These are phyloP conservation scores for Pipistrellus kuhlii DNA, from an alignment of 2,797 vertebrate genomes.

Conservation along the genomic window DNA sequence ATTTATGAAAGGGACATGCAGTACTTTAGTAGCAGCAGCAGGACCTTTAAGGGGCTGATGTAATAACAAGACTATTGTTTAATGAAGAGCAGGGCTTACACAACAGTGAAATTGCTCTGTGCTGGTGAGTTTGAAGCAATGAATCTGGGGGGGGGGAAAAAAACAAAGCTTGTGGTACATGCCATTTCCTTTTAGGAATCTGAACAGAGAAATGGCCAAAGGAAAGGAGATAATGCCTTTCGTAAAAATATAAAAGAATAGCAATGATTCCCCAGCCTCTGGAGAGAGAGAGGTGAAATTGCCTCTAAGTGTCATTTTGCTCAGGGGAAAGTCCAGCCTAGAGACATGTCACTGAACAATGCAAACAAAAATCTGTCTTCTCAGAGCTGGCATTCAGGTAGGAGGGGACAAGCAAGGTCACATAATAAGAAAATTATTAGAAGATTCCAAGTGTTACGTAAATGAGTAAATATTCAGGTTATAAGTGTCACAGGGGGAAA, in stretches of 20 bases:
- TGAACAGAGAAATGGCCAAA: neutral
- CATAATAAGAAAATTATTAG: neutral
- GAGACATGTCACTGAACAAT: neutral
- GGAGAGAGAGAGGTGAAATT: neutral
- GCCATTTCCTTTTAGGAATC: constrained; percentile 24
- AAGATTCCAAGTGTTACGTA: neutral
- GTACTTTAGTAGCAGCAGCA: neutral
- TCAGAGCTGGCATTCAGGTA: neutral
- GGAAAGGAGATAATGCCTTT: neutral
- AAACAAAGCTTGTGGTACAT: neutral
- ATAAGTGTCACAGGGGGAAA: too few relatives aligned
- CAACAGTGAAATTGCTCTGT: neutral
- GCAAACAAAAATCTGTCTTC: neutral
- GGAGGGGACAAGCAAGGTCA: neutral
- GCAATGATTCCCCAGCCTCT: neutral
- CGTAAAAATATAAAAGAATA: neutral
- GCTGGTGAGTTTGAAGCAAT: neutral
- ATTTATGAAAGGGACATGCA: neutral
- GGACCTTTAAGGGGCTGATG: neutral
- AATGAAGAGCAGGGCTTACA: neutral
- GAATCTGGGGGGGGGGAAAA: neutral
- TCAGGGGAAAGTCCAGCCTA: neutral
- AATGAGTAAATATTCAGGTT: neutral
- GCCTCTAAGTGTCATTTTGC: neutral
- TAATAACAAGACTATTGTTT: neutral